Base-by-base conservation (phyloP, 2,888 invertebrate genomes). In the Dichetophora obliterata region DNA sequence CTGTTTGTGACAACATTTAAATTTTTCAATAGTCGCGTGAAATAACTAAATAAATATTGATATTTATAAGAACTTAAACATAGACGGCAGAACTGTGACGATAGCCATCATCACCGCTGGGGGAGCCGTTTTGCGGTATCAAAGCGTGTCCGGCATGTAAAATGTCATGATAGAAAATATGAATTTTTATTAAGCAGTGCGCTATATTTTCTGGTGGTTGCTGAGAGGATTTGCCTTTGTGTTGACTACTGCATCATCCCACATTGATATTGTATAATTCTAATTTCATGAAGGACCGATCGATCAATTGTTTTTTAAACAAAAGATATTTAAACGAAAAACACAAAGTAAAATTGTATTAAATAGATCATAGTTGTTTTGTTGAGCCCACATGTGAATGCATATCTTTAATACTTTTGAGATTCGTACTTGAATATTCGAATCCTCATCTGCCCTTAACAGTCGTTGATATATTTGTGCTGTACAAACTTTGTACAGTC, bases 181-280 rank as follows among this genome's bases (percentile, higher is more conserved):
- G 63, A 68, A 50, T 50, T 68, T 68, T 24, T n/a, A n/a, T n/a
- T 48, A 48, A n/a, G 19, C 63, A 37, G 37, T 27, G 27, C 24
- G 68, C 68, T 68, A 50, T 48, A 68, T 68, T 68, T 68, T 50
- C 68, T 50, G 68, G 68, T 68, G 50, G 68, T 50, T 27, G 68
- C 24, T 50, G 50, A 50, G 68, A 48, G 50, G 27, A 68, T 68
- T 68, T 48, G 3, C 24, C 50, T 50, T 68, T 68, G 68, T 68
- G 50, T 50, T 48, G 48, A 37, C 43, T 24, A 22, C 37, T n/a
- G 66, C 48, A 16, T 50, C 68, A 14, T 50, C 65, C 43, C 48
- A 48, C 43, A 22, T 31, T 22, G 14, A 16, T 68, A 22, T 19
- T 50, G 2, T 24, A 24, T 14, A 68, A 52, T 16, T 24, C 24